These are phyloP conservation scores for Silurus aristotelis DNA, from an alignment of 2,797 vertebrate genomes.

Conservation along the genomic window DNA sequence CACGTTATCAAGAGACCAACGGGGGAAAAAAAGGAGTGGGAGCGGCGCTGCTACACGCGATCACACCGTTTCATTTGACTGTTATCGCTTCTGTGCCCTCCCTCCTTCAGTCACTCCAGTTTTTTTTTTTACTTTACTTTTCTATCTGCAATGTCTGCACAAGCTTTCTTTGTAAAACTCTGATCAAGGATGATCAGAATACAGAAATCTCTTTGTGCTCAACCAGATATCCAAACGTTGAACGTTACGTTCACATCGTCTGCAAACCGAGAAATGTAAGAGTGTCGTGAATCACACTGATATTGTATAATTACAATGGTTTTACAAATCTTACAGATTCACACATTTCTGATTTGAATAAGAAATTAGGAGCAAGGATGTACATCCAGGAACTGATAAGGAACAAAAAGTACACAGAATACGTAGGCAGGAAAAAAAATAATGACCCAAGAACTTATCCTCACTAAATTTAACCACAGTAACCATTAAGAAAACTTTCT, in stretches of 20 bases:
- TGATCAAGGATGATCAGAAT: conserved; percentile 55
- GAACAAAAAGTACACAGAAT: not conserved
- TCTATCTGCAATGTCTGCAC: conserved; percentile 48
- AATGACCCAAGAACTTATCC: too few species aligned
- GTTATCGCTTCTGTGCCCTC: conserved; percentile 56
- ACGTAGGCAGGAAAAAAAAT: not conserved
- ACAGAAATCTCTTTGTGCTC: conserved; percentile 71
- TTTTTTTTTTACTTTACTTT: conserved; percentile 51
- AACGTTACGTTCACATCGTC: conserved; percentile 27
- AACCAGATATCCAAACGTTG: conserved; percentile 60
- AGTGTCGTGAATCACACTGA: conserved; percentile 26
- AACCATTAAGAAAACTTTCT: too few species aligned
- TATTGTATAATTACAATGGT: conserved; percentile 15
- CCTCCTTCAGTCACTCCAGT: not conserved
- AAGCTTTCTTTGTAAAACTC: conserved; percentile 73
- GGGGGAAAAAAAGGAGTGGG: conserved; percentile 67
- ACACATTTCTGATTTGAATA: conserved; percentile 36
- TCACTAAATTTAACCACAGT: too few species aligned
- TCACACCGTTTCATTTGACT: conserved; percentile 75
- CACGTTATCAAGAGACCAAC: conserved; percentile 72
- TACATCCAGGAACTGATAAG: conserved; percentile 21
- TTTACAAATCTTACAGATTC: conserved; percentile 33
- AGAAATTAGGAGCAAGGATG: conserved; percentile 15
- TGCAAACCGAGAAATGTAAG: conserved; percentile 30
- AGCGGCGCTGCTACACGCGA: conserved; percentile 64